These are phyloP conservation scores for Bicyclus anynana DNA, from an alignment of 1,140 invertebrate species.

Conservation along the genomic window DNA sequence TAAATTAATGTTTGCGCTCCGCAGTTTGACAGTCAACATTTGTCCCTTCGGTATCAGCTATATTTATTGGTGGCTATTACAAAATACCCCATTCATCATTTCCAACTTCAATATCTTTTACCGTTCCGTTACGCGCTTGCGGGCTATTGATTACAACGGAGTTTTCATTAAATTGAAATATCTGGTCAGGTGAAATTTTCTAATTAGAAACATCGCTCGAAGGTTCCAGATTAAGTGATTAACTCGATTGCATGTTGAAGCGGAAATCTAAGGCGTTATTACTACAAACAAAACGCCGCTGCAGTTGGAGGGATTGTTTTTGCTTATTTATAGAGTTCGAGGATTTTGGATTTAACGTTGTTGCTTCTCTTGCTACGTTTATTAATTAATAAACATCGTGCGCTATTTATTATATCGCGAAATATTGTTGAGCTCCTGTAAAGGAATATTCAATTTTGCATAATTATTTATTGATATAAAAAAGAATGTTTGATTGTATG, in stretches of 20 bases:
- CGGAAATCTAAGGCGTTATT: background rate
- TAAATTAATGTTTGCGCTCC: constrained; percentile 43
- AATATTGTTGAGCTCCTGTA: too few relatives aligned
- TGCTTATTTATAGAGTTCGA: background rate
- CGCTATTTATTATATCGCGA: too few relatives aligned
- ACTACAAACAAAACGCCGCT: background rate
- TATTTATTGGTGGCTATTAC: constrained; percentile 39
- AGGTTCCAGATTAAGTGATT: constrained; percentile 1
- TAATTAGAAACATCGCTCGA: constrained; percentile 1
- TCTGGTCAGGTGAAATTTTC: background rate
- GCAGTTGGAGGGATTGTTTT: background rate
- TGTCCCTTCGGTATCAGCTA: constrained; percentile 27
- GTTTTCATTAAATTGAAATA: constrained; percentile 8
- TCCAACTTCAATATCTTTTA: constrained; percentile 17
- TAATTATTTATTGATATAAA: too few relatives aligned
- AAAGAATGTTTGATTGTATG: too few relatives aligned
- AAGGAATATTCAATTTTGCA: too few relatives aligned
- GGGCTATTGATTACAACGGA: constrained; percentile 18
- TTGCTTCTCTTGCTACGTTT: too few relatives aligned
- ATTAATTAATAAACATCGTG: too few relatives aligned
- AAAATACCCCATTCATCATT: constrained; percentile 34
- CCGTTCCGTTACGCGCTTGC: background rate
- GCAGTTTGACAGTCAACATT: constrained; percentile 35
- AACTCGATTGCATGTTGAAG: constrained; percentile 3
- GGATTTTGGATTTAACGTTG: background rate